Evolutionary conservation across 2,113 vertebrate genomes (phyloP), one percentile per base, ranked within the genome.

Genomic region (Psittacus erithacus): DNA sequence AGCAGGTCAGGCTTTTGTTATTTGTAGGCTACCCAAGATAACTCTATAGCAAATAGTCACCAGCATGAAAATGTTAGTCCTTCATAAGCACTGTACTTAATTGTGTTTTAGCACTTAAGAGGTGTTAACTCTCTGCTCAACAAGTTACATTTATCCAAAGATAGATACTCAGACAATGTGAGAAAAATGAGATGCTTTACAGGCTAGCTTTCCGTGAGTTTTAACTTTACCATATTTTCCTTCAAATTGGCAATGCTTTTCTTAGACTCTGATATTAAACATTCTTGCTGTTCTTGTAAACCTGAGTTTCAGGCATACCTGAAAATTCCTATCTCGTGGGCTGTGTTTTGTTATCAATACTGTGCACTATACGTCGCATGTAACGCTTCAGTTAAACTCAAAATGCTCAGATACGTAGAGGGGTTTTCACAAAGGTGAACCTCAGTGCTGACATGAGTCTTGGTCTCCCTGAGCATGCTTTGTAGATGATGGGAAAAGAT

Each of bases 91-190:
- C 33, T 46, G 76, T 80, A 35, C 70, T 73, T 95, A 74, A 94
- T 92, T 94, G 83, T 86, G 73, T 22, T 90, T 88, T 91, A 94
- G 64, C 83, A 67, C 81, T 91, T 70, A 10, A 10, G 60, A 91
- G 49, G 73, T 94, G 88, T 88, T 92, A 95, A 70, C 59, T 88
- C 35, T 60, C 63, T 74, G 73, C 59, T 92, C 49, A 93, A 86
- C 67, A 86, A 83, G 77, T 93, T 88, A 44, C n/a, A 63, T 92
- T 80, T 84, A 81, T 83, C 86, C 83, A 77, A 89, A 91, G 50
- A 86, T 49, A 92, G 80, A 77, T 80, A 62, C 29, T 86, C 68
- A 96, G 63, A 31, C 53, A 35, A 47, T 2, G 5, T 74, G 69
- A 91, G 76, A 88, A 92, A 73, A 86, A 86, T 52, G 2, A 70